Percentiles rank a stretch among this genome's conserved stretches.
Evolutionary conservation across 2,113 vertebrate species (phyloP).

Genomic region (Gobiocypris rarus): DNA sequence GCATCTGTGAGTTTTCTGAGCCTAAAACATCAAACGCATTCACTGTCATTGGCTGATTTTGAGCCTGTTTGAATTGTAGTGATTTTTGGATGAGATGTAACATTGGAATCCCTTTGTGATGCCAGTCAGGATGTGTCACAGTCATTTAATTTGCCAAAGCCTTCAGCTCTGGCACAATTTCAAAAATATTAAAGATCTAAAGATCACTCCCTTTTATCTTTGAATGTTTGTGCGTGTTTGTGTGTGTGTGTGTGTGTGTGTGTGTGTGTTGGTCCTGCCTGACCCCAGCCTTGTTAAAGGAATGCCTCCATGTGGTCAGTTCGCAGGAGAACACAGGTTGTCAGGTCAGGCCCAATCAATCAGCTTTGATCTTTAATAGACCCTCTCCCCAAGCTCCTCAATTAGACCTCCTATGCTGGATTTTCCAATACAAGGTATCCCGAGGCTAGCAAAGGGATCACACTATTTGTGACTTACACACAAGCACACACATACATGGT

Average conservation of each 20-base stretch:
- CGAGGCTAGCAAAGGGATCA: conserved; percentile 33
- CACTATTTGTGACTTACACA: conserved; percentile 18
- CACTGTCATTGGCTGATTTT: conserved; percentile 39
- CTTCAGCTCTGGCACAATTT: conserved; percentile 32
- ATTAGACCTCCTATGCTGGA: conserved; percentile 58
- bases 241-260: background rate
- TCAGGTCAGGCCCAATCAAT: conserved; percentile 64
- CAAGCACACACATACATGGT: background rate
- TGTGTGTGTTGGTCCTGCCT: conserved; percentile 24
- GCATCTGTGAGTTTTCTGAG: conserved; percentile 25
- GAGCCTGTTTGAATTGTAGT: conserved; percentile 30
- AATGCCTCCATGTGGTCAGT: conserved; percentile 56
- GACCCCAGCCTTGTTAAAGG: conserved; percentile 59
- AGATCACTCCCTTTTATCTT: conserved; percentile 42
- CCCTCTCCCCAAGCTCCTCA: conserved; percentile 57
- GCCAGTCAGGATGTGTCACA: conserved; percentile 17
- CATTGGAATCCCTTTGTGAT: conserved; percentile 24
- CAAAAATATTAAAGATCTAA: conserved; percentile 32
- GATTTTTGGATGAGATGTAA: conserved; percentile 23
- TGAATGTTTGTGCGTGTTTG: conserved; percentile 20
- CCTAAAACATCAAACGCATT: conserved; percentile 43
- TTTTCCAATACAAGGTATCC: conserved; percentile 61
- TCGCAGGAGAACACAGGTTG: conserved; percentile 61
- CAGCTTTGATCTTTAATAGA: conserved; percentile 66
- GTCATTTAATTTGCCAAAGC: conserved; percentile 25